Conservation (phyloP, 2,888 invertebrate species). For the Onchidella celtica region DNA sequence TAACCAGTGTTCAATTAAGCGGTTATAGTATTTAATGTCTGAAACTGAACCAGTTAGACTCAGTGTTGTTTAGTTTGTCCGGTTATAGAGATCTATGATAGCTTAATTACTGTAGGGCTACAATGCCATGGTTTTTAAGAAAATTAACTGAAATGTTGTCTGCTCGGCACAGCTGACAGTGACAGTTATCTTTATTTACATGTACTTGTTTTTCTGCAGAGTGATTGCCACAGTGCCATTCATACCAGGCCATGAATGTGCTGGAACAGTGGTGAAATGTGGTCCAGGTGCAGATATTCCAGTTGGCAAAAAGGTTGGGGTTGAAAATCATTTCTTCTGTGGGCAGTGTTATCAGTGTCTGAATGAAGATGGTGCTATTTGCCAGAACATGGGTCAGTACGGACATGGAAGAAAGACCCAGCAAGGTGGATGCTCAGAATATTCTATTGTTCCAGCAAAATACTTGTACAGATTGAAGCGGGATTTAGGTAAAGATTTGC, state of each 20-base stretch:
- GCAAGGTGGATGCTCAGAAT: conserved; percentile 76
- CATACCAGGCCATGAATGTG: conserved; percentile 76
- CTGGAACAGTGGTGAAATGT: conserved; percentile 75
- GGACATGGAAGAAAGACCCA: conserved; percentile 75
- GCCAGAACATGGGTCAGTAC: conserved; percentile 75
- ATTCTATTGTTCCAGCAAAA: conserved; percentile 72
- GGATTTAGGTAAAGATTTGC: conserved; percentile 63
- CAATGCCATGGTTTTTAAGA: too few species aligned
- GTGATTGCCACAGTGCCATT: conserved; percentile 75
- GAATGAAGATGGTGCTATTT: conserved; percentile 69
- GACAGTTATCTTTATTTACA: too few species aligned
- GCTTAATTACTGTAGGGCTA: too few species aligned
- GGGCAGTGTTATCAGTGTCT: conserved; percentile 72
- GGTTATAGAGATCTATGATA: too few species aligned
- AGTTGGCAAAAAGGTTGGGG: conserved; percentile 70
- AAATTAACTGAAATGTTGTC: too few species aligned
- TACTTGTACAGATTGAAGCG: conserved; percentile 69
- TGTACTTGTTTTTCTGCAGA: too few species aligned
- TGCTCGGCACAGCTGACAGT: too few species aligned
- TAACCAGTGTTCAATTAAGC: too few species aligned
- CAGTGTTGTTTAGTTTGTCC: too few species aligned
- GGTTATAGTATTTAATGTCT: too few species aligned
- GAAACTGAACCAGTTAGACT: too few species aligned
- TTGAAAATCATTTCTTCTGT: conserved; percentile 77
- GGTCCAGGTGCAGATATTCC: conserved; percentile 71